Evolutionary conservation across 2,113 vertebrate species (phyloP).

Genomic region (Myotis yumanensis): DNA sequence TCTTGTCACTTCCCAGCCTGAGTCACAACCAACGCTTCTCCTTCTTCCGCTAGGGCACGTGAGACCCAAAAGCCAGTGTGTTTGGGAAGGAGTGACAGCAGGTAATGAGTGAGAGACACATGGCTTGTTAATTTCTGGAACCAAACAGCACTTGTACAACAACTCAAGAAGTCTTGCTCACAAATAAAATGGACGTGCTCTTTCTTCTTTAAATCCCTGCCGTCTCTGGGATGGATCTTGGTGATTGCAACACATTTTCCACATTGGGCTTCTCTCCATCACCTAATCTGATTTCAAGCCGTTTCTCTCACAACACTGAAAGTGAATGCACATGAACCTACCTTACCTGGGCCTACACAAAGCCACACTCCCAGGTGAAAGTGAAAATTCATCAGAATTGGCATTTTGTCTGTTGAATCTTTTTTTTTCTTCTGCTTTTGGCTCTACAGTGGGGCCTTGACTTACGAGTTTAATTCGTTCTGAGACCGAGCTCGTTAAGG

Average conservation of each 20-base stretch:
- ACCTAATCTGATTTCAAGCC: neutral
- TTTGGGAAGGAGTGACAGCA: neutral
- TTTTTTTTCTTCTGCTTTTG: neutral
- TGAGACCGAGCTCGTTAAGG: too few relatives aligned
- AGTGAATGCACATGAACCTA: neutral
- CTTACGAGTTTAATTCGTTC: too few relatives aligned
- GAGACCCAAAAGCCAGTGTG: neutral
- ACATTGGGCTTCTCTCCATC: neutral
- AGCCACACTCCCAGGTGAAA: neutral
- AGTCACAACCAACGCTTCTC: neutral
- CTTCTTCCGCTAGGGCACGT: neutral
- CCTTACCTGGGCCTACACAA: neutral
- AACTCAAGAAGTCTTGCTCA: neutral
- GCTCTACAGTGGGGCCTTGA: too few relatives aligned
- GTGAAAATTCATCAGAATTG: neutral
- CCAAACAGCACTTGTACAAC: neutral
- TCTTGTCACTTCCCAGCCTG: neutral
- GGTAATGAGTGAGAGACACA: neutral
- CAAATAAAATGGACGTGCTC: neutral
- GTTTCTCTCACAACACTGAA: neutral
- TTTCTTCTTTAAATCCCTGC: neutral
- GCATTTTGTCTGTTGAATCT: neutral
- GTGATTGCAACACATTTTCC: neutral
- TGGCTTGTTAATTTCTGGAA: neutral
- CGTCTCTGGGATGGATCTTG: neutral